Evolutionary conservation across 2,888 invertebrate genomes (phyloP), one percentile per base, ranked within the genome.

Genomic region (Mamestra brassicae): DNA sequence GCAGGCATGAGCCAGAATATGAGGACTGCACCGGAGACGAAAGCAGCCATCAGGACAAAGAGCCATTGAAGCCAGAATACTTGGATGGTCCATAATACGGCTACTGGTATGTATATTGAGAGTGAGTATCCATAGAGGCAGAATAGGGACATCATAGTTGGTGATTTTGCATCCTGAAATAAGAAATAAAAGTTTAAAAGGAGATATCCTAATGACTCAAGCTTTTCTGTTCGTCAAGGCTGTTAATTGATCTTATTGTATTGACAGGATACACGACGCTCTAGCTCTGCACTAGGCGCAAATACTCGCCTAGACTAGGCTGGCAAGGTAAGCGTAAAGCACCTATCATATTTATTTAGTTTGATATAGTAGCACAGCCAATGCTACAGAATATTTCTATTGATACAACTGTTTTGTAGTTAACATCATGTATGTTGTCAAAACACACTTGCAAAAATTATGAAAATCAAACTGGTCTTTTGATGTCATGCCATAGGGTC

Each of bases 51-150:
- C 55, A 98, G 94, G 0, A 99, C 98, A 65, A 99, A 97, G 8
- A 98, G 90, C 99, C 99, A 99, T 90, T 99, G 99, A 50, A 99
- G 96, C 97, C 98, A 97, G 38, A 97, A 97, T 17, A 97, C 97
- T 93, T 98, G 98, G 88, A 99, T 98, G 0, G 98, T 98, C 99
- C 99, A 99, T 58, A 99, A 96, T 83, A 99, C 97, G 4, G 99
- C 98, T 11, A 99, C 98, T 6, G 99, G 99, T 89, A 99, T 97
- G 95, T 99, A 99, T 89, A 99, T 98, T 52, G 99, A 97, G 63
- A 99, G 96, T 0, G 99, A 99, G 94, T 99, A 99, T 11, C 99
- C 99, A 91, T 99, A 99, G 13, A 99, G 97, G 93, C 99, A 99
- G 91, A 99, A 97, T 13, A 99, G 97, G 84, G 99, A 99, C 86